These are phyloP conservation scores for Melieria picta DNA, from an alignment of 2,888 invertebrate genomes.

Conservation along the genomic window DNA sequence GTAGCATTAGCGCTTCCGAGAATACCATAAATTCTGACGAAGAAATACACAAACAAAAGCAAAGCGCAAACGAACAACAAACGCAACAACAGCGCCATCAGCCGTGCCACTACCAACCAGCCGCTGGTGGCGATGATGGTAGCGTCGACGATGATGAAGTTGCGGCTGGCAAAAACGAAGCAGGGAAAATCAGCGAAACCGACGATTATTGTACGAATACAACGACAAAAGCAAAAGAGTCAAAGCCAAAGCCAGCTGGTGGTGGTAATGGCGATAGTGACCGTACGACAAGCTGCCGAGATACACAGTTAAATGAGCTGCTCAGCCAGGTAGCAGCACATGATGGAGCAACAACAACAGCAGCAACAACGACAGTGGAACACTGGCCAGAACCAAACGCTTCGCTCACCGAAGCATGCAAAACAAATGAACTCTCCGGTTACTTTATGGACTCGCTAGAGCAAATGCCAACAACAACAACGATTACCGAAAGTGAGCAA, in stretches of 20 bases:
- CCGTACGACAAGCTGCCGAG: conserved; percentile 33
- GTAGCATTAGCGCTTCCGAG: conserved; percentile 45
- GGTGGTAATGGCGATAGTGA: conserved; percentile 2
- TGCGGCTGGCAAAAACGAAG: conserved; percentile 18
- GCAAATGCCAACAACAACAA: conserved; percentile 30
- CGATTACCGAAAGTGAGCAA: conserved; percentile 28
- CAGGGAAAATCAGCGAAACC: conserved; percentile 36
- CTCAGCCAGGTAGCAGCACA: neutral
- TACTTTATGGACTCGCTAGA: conserved; percentile 45
- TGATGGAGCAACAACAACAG: conserved; percentile 46
- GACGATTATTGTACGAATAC: conserved; percentile 26
- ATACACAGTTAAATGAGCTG: conserved; percentile 45
- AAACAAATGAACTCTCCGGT: conserved; percentile 45
- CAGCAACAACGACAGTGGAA: conserved; percentile 31
- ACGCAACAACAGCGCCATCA: conserved; percentile 36
- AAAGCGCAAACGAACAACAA: conserved; percentile 37
- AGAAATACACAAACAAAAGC: conserved; percentile 37
- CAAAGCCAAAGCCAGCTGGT: conserved; percentile 17
- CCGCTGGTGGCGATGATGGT: conserved; percentile 23
- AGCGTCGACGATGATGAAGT: conserved; percentile 7
- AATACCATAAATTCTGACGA: conserved; percentile 52
- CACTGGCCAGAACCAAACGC: conserved; percentile 36
- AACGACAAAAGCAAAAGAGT: conserved; percentile 17
- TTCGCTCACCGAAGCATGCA: conserved; percentile 43
- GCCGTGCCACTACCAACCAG: conserved; percentile 28